These are phyloP conservation scores for Eustalomyia histrio DNA, from an alignment of 2,888 invertebrate species.

Conservation along the genomic window DNA sequence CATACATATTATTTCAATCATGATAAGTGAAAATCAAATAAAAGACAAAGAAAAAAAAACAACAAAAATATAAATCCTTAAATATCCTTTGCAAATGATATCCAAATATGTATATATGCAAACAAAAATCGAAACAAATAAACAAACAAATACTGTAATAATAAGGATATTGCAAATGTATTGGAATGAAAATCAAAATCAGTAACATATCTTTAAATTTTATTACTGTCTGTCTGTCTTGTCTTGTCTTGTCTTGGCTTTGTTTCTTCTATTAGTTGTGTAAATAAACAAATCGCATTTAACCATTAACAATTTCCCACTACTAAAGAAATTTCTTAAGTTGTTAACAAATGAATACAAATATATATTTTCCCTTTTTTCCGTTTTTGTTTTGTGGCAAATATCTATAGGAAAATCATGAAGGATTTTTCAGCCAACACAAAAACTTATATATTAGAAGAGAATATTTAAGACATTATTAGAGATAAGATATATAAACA, in stretches of 20 bases:
- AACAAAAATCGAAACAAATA: conserved; percentile 1
- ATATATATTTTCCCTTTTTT: not conserved
- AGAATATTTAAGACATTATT: conserved; percentile 8
- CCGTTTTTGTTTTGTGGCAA: not conserved
- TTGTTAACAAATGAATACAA: conserved; percentile 6
- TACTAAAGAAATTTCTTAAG: conserved; percentile 4
- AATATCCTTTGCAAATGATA: conserved; percentile 24
- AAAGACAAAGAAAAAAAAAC: conserved; percentile 1
- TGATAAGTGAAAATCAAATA: conserved; percentile 60
- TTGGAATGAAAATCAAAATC: conserved; percentile 10
- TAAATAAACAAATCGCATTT: conserved; percentile 28
- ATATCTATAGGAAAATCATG: conserved; percentile 16
- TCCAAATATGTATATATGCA: conserved; percentile 17
- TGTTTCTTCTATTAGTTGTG: conserved; percentile 6
- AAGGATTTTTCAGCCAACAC: conserved; percentile 1
- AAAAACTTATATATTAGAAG: not conserved
- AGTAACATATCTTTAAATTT: conserved; percentile 7
- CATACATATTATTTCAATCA: conserved; percentile 51
- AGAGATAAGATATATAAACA: not conserved
- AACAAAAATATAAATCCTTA: conserved; percentile 11
- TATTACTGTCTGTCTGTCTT: not conserved
- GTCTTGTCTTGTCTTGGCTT: too few species aligned
- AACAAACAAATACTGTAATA: conserved; percentile 3
- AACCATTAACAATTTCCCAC: conserved; percentile 33
- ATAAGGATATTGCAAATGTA: conserved; percentile 19